These are phyloP conservation scores for Pseudochirops corinnae DNA, from an alignment of 2,797 vertebrate species.

Conservation along the genomic window DNA sequence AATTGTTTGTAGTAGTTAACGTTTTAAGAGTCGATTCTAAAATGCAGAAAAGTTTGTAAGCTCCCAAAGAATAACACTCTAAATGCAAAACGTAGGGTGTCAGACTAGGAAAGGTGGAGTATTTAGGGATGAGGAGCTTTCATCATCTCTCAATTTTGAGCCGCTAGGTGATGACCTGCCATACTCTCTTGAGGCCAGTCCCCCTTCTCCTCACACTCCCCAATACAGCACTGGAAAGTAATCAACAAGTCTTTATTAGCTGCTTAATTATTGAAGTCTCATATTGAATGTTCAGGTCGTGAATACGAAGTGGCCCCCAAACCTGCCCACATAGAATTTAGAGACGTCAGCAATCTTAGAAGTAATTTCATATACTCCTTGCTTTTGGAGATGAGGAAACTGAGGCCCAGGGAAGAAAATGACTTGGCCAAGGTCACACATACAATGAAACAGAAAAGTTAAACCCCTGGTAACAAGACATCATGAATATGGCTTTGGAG, in stretches of 20 bases:
- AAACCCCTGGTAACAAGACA: neutral
- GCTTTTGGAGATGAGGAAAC: neutral
- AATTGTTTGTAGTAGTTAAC: neutral
- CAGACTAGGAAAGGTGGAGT: neutral
- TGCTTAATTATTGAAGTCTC: neutral
- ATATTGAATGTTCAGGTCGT: neutral
- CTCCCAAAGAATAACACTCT: neutral
- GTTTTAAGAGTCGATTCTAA: neutral
- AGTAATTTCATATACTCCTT: neutral
- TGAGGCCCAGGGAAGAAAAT: neutral
- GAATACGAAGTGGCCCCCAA: neutral
- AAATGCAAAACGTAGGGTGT: neutral
- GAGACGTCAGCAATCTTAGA: neutral
- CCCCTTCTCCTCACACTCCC: neutral
- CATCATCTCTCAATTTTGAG: neutral
- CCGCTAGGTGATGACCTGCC: neutral
- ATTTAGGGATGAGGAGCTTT: neutral
- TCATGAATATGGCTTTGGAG: neutral
- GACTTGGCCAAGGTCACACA: neutral
- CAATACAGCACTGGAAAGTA: neutral
- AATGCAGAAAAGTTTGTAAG: neutral
- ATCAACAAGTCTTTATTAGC: neutral
- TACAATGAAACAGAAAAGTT: neutral
- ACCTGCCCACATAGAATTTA: neutral
- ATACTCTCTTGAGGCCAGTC: neutral